Percentiles rank a stretch among this genome's conserved stretches.
phyloP scores from a whole-genome alignment of 2,888 invertebrate genomes.

The Gryllus longicercus region DNA sequence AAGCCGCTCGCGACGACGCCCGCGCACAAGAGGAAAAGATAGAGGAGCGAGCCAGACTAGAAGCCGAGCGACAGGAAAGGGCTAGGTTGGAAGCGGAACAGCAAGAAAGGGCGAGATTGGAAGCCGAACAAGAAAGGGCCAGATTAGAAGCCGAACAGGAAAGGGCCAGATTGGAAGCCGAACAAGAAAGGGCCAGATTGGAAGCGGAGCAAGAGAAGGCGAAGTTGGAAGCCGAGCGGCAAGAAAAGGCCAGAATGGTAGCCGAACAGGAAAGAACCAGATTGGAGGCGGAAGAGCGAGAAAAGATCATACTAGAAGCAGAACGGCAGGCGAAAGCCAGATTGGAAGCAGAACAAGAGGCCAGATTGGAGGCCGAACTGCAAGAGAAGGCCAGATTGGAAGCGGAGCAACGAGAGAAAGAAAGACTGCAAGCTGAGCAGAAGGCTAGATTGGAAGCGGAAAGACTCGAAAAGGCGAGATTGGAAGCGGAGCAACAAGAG shows the following conservation, averaged over 20 bases:
- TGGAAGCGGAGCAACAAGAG: not conserved
- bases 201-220: no score
- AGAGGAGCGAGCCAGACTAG: not conserved
- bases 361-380: conserved; percentile 5
- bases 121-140: not conserved
- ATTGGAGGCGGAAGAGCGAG: not conserved
- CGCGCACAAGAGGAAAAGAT: conserved; percentile 39
- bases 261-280: conserved; percentile 18
- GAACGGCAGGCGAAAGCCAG: not conserved
- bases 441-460: conserved; percentile 8
- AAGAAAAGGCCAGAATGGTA: not conserved
- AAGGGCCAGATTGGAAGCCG: conserved; percentile 42
- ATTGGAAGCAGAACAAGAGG: conserved; percentile 25
- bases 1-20: not conserved
- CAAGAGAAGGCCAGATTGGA: not conserved
- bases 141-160: conserved; percentile 44
- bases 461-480: conserved; percentile 24
- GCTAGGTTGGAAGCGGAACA: not conserved
- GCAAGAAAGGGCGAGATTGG: not conserved
- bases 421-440: not conserved
- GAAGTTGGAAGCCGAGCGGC: no score
- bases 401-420: not conserved
- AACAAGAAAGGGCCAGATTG: conserved; percentile 37
- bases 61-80: not conserved
- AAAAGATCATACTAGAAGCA: conserved; percentile 30